Conservation (phyloP, 2,888 invertebrate species). For the Aspidapion aeneum region DNA sequence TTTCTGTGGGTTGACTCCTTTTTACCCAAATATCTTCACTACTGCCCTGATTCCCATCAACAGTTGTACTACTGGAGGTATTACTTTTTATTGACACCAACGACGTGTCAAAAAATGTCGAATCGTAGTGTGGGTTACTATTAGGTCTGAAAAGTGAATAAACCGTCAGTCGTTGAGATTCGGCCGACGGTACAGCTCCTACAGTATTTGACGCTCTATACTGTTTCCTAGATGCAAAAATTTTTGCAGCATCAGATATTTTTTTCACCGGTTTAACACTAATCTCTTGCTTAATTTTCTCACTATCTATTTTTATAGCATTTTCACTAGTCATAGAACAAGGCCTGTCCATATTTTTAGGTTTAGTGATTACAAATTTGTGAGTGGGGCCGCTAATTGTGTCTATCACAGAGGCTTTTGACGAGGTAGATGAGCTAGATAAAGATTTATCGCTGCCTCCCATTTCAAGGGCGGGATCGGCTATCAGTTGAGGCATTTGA, state of each 20-base stretch:
- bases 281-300: conserved; percentile 4
- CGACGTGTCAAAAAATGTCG: conserved; percentile 78
- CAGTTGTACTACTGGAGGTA: conserved; percentile 59
- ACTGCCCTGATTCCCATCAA: conserved; percentile 53
- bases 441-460: conserved; percentile 48
- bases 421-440: conserved; percentile 43
- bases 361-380: conserved; percentile 55
- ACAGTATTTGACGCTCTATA: conserved; percentile 63
- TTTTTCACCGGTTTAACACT: conserved; percentile 7
- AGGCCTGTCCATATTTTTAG: conserved; percentile 34
- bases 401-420: conserved; percentile 47
- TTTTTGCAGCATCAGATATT: conserved; percentile 49
- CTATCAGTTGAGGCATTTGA: conserved; percentile 37
- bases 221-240: conserved; percentile 50
- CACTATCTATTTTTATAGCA: neutral
- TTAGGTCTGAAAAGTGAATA: conserved; percentile 54
- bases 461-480: conserved; percentile 35
- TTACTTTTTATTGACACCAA: conserved; percentile 76
- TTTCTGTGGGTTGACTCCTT: conserved; percentile 51
- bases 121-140: conserved; percentile 67
- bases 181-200: conserved; percentile 58
- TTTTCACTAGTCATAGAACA: neutral
- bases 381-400: conserved; percentile 50
- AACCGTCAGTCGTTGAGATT: conserved; percentile 57
- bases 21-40: conserved; percentile 70